Evolutionary conservation across 2,888 invertebrate genomes (phyloP).

Genomic region (Hololepta plana): DNA sequence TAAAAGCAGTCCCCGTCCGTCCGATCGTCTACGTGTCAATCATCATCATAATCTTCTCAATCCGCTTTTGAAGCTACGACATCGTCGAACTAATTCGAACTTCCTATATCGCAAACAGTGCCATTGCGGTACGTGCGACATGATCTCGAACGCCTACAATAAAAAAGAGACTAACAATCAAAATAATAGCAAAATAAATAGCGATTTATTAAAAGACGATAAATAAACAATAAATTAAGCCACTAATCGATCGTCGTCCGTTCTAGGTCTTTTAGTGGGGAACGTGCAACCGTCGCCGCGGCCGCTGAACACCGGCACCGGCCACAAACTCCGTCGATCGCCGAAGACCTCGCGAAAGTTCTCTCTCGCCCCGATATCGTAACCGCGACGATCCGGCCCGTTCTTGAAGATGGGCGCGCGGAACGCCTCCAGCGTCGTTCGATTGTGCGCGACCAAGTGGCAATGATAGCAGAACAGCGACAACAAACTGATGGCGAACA

Average conservation of each 20-base stretch:
- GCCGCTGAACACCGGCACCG: conserved; percentile 12
- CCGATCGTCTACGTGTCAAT: no score
- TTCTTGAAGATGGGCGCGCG: conserved; percentile 10
- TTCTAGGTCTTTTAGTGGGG: no score
- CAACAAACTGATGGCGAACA: conserved; percentile 9
- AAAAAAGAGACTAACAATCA: conserved; percentile 1
- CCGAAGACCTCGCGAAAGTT: conserved; percentile 15
- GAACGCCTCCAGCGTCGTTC: conserved; percentile 15
- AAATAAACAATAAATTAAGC: no score
- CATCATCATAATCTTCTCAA: no score
- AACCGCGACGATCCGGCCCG: conserved; percentile 12
- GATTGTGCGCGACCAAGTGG: conserved; percentile 11
- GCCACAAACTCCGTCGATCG: conserved; percentile 13
- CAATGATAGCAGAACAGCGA: conserved; percentile 13
- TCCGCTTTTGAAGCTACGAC: conserved; percentile 51
- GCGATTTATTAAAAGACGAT: no score
- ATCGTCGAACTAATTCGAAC: conserved; percentile 58
- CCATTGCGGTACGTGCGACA: conserved; percentile 69
- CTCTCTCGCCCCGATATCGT: conserved; percentile 13
- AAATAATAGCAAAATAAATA: not conserved
- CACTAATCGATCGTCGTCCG: no score
- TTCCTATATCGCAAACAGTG: conserved; percentile 69
- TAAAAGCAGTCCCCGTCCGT: no score
- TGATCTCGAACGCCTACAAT: conserved; percentile 46
- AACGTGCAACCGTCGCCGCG: conserved; percentile 12